Percentiles rank a stretch among this genome's conserved stretches.
Conservation (phyloP, 1,140 invertebrate genomes). For the Lucilia cuprina region DNA sequence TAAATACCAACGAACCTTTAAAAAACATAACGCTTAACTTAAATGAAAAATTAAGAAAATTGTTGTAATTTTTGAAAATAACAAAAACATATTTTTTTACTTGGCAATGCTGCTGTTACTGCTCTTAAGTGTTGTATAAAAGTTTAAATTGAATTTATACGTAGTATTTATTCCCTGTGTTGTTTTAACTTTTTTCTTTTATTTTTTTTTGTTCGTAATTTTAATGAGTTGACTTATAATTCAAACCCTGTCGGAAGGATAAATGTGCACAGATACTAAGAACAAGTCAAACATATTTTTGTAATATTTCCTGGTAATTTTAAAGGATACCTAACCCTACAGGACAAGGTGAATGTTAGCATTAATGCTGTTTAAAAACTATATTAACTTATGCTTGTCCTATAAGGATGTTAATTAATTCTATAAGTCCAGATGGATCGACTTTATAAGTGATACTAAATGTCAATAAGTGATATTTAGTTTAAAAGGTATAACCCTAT, state of each 20-base stretch:
- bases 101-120: background rate
- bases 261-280: no score
- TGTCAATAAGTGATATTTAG: no score
- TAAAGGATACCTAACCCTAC: background rate
- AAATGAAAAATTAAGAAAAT: background rate
- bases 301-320: no score
- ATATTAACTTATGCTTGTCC: no score
- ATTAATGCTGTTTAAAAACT: no score
- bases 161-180: background rate
- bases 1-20: no score
- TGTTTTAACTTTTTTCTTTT: background rate
- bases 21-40: background rate
- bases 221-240: background rate
- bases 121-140: background rate
- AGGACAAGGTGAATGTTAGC: no score
- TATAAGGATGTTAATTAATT: no score
- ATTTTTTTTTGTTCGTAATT: background rate
- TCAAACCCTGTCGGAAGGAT: background rate
- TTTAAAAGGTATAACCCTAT: no score
- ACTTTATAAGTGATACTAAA: no score
- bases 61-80: background rate
- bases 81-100: background rate
- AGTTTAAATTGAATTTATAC: conserved; percentile 12
- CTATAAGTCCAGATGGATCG: no score
- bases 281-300: no score